phyloP scores from a whole-genome alignment of 2,888 invertebrate species.

The Orchesella flavescens region DNA sequence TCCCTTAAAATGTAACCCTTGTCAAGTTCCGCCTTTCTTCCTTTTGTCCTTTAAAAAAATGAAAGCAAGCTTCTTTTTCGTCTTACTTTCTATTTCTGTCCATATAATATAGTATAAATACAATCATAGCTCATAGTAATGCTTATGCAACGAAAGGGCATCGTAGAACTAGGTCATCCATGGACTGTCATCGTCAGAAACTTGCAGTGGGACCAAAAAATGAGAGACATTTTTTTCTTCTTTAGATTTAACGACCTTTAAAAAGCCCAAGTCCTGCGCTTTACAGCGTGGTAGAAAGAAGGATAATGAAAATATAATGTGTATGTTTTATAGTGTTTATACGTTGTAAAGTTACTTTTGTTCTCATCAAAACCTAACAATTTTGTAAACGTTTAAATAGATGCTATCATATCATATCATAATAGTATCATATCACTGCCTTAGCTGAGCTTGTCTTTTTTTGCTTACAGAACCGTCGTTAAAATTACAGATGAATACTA shows the following conservation, averaged over 20 bases:
- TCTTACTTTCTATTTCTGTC: not conserved
- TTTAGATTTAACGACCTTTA: too few relatives aligned
- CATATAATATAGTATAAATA: conserved; percentile 17
- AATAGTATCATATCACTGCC: conserved; percentile 14
- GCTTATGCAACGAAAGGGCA: not conserved
- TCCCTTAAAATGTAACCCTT: conserved; percentile 50
- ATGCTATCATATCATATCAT: not conserved
- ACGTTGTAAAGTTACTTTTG: conserved; percentile 1
- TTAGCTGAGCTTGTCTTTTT: not conserved
- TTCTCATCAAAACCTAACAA: conserved; percentile 26
- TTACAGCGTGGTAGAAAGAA: conserved; percentile 5
- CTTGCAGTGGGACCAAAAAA: too few relatives aligned
- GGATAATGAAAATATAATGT: too few relatives aligned
- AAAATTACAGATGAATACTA: too few relatives aligned
- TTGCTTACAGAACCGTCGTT: too few relatives aligned
- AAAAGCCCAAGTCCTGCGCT: not conserved
- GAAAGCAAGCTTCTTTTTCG: conserved; percentile 1
- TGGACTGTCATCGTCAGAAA: too few relatives aligned
- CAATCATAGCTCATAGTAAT: conserved; percentile 27
- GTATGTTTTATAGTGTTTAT: too few relatives aligned
- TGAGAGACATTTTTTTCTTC: too few relatives aligned
- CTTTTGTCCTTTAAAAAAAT: conserved; percentile 37
- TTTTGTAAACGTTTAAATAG: not conserved
- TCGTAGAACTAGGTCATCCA: conserved; percentile 7
- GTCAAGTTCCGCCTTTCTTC: conserved; percentile 48